Base-by-base conservation (phyloP, 2,888 invertebrate species). In the Pherbina coryleti region DNA sequence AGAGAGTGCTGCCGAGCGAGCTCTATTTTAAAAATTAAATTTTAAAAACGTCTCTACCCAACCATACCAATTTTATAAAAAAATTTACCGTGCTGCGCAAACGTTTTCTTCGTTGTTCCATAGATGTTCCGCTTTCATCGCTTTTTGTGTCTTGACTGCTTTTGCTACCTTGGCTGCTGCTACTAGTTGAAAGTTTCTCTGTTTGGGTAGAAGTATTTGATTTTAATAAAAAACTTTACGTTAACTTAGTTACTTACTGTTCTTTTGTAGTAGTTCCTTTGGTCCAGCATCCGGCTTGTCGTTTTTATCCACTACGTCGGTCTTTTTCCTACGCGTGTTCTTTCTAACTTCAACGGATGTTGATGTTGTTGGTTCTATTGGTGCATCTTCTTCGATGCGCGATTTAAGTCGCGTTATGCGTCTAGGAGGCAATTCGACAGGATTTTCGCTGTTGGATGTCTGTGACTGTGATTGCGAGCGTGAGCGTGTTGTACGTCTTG, bases 351-450 rank as follows among this genome's bases (percentile, higher is more conserved):
- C 53, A 70, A 31, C 9, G 14, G 51, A 5, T 25, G 11, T 8
- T 19, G 25, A 19, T 28, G 51, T 25, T 14, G 67, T 37, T 5
- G 37, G 4, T n/a, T 22, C 8, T n/a, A 5, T 14, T 51, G 1
- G 60, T 53, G 14, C 9, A 44, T 9, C 28, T 28, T 77, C 79
- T 14, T 77, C 71, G 0, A 31, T 9, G 28, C 51, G 76, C 1
- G 82, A 81, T 67, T 70, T 78, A 5, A 76, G 31, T 19, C 82
- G 77, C 3, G 81, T 82, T 7, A 76, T 66, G 9, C 81, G 76
- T 55, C 62, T 69, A 22, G 78, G 25, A 17, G 80, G 71, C 60
- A 14, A 0, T 11, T 73, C 17, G 17, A 34, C 64, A 7, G 51
- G 11, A 37, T 8, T 4, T 25, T 73, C 64, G 14, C 17, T 62